Percentiles rank a stretch among this genome's conserved stretches.
phyloP scores from a whole-genome alignment of 2,888 invertebrate genomes.

The Zelleria hepariella region DNA sequence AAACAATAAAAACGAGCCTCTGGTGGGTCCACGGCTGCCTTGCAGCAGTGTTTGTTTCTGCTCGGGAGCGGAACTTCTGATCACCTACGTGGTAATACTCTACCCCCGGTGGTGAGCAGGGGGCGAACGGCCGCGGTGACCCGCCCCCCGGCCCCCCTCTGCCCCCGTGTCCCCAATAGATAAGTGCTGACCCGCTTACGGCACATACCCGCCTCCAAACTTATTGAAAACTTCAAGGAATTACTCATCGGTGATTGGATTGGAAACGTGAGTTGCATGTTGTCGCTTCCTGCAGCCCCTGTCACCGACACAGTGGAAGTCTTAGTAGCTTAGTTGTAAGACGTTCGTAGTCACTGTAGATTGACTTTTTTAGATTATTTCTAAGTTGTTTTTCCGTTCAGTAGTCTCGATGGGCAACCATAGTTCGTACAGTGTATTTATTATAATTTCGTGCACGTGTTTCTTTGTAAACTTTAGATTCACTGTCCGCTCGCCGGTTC shows the following conservation, averaged over 20 bases:
- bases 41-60: no score
- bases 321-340: neutral
- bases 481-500: neutral
- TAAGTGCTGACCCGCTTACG: conserved; percentile 20
- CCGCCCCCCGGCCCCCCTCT: conserved; percentile 9
- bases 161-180: conserved; percentile 25
- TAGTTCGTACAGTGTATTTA: neutral
- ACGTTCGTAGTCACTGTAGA: neutral
- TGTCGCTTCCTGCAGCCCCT: neutral
- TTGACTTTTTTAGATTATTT: neutral
- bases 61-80: neutral
- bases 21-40: no score
- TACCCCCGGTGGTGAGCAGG: neutral
- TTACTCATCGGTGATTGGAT: neutral
- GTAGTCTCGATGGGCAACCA: neutral
- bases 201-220: conserved; percentile 7
- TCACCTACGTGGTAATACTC: neutral
- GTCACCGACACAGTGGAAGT: neutral
- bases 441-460: neutral
- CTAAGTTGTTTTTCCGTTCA: neutral
- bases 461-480: neutral
- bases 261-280: neutral
- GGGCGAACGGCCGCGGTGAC: conserved; percentile 19
- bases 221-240: conserved; percentile 7
- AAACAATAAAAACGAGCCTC: no score